Evolutionary conservation across 2,113 vertebrate species (phyloP).

Genomic region (Dromiciops gliroides): DNA sequence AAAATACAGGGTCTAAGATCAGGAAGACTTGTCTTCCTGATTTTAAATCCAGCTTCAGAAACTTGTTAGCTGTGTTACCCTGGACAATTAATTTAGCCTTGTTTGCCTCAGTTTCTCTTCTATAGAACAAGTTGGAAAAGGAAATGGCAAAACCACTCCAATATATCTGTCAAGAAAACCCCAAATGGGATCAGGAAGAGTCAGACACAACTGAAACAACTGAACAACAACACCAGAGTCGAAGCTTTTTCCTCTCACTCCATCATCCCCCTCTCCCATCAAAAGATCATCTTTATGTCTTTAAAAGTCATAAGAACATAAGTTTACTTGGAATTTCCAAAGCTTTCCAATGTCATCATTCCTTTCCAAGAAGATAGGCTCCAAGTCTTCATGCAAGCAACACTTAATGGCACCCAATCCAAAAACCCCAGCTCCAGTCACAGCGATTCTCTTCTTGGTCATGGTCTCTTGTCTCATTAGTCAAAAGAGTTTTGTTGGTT

Average conservation of each 20-base stretch:
- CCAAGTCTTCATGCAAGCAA: conserved; percentile 81
- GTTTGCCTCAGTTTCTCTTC: too few relatives aligned
- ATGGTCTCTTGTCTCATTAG: neutral
- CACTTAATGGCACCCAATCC: conserved; percentile 82
- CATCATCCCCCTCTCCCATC: neutral
- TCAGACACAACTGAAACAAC: too few relatives aligned
- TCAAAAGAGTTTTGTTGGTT: neutral
- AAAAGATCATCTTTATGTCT: neutral
- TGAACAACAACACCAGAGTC: neutral
- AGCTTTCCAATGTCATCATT: conserved; percentile 82
- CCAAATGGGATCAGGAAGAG: too few relatives aligned
- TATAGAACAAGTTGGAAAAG: too few relatives aligned
- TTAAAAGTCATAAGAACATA: neutral
- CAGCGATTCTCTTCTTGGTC: neutral
- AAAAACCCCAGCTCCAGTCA: neutral
- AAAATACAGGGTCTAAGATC: too few relatives aligned
- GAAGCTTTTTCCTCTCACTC: neutral
- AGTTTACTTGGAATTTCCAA: conserved; percentile 82
- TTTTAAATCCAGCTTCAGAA: too few relatives aligned
- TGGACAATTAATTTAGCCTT: too few relatives aligned
- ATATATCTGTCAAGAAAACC: too few relatives aligned
- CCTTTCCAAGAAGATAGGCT: conserved; percentile 83
- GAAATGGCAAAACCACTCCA: too few relatives aligned
- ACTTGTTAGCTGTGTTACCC: too few relatives aligned
- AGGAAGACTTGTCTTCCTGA: too few relatives aligned